Base-by-base conservation (phyloP, 2,113 vertebrate species). In the Kobus ellipsiprymnus region DNA sequence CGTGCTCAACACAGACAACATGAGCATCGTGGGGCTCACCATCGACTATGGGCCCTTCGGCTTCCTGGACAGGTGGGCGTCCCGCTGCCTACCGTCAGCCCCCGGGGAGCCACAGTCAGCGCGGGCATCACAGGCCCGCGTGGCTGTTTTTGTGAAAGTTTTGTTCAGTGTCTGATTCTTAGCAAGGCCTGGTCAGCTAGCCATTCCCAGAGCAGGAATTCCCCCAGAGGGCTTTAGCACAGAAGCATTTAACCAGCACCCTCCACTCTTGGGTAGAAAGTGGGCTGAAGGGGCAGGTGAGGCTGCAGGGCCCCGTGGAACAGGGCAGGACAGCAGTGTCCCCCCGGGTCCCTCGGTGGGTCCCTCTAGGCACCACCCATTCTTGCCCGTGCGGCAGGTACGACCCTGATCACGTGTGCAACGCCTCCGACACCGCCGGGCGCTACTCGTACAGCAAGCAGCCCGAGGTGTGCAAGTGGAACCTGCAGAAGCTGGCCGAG, bases 1-100 rank as follows among this genome's bases (percentile, higher is more conserved):
- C 0, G 99, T 99, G 93, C 99, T 99, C 94, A 99, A 99, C 97
- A 99, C 99, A 0, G 99, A 99, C 97, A 99, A 99, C 95, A 99
- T 99, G 99, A 99, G 99, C 96, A 99, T 99, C 14, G 96, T 99
- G 97, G 99, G 99, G 57, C 98, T 99, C 2, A 99, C 99, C 15
- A 98, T 99, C 55, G 99, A 99, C 98, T 99, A 99, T 0, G 99
- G 99, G 94, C 99, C 99, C 44, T 99, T 99, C 15, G 99, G 99
- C 52, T 99, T 99, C 92, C 99, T 99, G 99, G 99, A 99, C 99
- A 99, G 99, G 99, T 99, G 84, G 97, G 98, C 2, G 0, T 21
- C 19, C 17, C 16, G 16, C 44, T 19, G 30, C 46, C 59, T 13
- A 3, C 16, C n/a, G 2, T 1, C 52, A 2, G 40, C 1, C 54